These are phyloP conservation scores for Ictalurus punctatus DNA, from an alignment of 2,113 vertebrate genomes.

Conservation along the genomic window DNA sequence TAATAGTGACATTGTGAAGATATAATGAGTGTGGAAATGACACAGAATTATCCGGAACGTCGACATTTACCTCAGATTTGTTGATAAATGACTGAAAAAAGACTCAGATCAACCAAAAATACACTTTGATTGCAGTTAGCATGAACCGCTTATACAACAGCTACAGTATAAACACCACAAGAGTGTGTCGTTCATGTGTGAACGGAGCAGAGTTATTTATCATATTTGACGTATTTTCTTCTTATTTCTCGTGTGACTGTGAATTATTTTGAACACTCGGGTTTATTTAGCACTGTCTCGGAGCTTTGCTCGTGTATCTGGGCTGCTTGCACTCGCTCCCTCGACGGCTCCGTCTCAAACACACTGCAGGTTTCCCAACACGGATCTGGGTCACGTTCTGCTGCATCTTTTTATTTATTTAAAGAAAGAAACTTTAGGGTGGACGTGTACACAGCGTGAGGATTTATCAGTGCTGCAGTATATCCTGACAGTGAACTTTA, in stretches of 20 bases:
- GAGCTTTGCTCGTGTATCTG: slow-evolving; percentile 49
- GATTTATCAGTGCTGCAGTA: not conserved
- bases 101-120: not conserved
- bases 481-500: not conserved
- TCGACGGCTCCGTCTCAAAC: slow-evolving; percentile 25
- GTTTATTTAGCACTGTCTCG: not conserved
- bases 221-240: not conserved
- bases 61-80: not conserved
- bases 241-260: not conserved
- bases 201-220: not conserved
- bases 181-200: not conserved
- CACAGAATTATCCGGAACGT: not conserved
- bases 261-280: not conserved
- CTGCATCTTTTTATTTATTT: slow-evolving; percentile 2
- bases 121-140: not conserved
- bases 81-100: not conserved
- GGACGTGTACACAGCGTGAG: not conserved
- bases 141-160: not conserved
- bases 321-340: slow-evolving; percentile 43
- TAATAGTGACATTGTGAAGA: not conserved
- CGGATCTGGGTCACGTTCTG: slow-evolving; percentile 46
- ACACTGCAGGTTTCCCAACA: slow-evolving; percentile 41
- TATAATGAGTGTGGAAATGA: not conserved
- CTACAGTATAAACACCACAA: not conserved
- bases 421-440: not conserved